Base-by-base conservation (phyloP, 2,113 vertebrate genomes). In the Prietella phreatophila region DNA sequence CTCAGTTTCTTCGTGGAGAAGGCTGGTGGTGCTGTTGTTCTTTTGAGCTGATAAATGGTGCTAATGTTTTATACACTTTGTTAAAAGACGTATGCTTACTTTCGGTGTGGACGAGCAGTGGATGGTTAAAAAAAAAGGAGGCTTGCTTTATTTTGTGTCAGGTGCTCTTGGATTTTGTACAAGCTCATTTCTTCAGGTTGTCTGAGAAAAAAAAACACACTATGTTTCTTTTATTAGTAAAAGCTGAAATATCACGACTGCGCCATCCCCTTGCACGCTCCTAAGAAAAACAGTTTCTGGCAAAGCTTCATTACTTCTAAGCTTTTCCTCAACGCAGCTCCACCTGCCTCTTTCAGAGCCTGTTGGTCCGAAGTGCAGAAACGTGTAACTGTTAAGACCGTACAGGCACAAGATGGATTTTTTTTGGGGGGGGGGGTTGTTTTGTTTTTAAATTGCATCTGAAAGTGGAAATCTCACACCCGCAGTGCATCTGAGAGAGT, bases 1-100 rank as follows among this genome's bases (percentile, higher is more conserved):
- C 39, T 76, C 73, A 14, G 63, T 53, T 17, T 39, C 22, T 76
- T 88, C 84, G 78, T 73, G 15, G 67, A 60, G 89, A 90, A 58
- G 0, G 86, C 87, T 88, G 87, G 87, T 55, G 81, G 33, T 79
- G 1, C 71, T 89, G 69, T 87, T 22, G 88, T 83, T 88, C 33
- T 69, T 89, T 87, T 82, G 92, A 93, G 92, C 90, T 94, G 87
- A 91, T 85, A 89, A 87, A 91, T 88, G 95, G 94, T 95, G 95
- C 95, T 95, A 94, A 94, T 83, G 84, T 89, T 92, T 87, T 87
- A 73, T 89, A 85, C 86, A 76, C 65, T 83, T 90, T 79, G 30
- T 81, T 81, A 7, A 39, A 60, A 60, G 39, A 39, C 42, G 22
- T 65, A 84, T 20, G 50, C 86, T 85, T 33, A 73, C 61, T 85